phyloP scores from a whole-genome alignment of 2,113 vertebrate genomes.

The Phainopepla nitens region DNA sequence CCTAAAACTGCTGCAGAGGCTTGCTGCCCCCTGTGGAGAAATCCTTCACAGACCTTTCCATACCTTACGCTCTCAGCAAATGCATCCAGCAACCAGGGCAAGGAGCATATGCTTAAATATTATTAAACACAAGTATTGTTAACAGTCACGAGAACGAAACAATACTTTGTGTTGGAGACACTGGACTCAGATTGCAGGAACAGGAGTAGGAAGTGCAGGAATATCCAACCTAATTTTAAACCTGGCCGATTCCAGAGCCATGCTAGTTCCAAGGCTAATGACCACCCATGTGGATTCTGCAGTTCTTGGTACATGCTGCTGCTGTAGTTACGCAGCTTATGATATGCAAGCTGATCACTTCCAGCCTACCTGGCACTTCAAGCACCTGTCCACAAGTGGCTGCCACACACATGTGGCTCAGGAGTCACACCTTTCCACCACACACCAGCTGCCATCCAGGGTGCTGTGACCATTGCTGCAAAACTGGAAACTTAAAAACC shows the following conservation, averaged over 20 bases:
- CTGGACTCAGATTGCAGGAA: background rate
- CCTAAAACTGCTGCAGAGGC: background rate
- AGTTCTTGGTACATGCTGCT: background rate
- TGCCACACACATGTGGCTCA: background rate
- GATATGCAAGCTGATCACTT: background rate
- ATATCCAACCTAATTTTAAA: background rate
- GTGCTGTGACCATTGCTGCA: background rate
- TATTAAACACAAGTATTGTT: background rate
- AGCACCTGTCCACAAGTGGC: background rate
- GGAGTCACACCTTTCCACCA: background rate
- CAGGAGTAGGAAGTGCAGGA: background rate
- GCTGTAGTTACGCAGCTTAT: background rate
- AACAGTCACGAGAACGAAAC: background rate
- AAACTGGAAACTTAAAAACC: background rate
- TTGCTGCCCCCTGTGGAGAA: conserved; percentile 55
- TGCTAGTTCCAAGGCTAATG: background rate
- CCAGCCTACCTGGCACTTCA: background rate
- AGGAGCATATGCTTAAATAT: background rate
- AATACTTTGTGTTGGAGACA: background rate
- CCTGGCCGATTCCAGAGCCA: background rate
- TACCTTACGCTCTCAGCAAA: background rate
- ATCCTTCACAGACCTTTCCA: background rate
- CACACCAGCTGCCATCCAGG: background rate
- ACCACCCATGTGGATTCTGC: background rate
- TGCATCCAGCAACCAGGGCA: background rate